Conservation (phyloP, 2,888 invertebrate genomes). For the Drosophila pseudotakahashii region DNA sequence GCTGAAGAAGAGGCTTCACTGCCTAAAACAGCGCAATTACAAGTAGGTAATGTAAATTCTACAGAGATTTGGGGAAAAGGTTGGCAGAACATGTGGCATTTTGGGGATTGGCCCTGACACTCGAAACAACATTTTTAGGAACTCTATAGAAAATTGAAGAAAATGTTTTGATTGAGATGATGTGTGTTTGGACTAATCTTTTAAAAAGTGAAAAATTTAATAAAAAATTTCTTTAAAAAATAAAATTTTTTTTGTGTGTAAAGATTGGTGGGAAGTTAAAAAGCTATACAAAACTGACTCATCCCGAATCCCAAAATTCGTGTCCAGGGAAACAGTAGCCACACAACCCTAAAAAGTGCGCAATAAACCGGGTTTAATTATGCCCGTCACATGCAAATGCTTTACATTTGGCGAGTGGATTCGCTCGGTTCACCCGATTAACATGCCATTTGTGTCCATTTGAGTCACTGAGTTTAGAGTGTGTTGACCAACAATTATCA, state of each 20-base stretch:
- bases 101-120: slow-evolving; percentile 6
- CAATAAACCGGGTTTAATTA: slow-evolving; percentile 65
- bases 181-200: too few relatives aligned
- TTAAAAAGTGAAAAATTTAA: too few relatives aligned
- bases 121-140: background rate
- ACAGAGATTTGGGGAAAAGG: background rate
- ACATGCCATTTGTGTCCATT: slow-evolving; percentile 50
- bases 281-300: slow-evolving; percentile 25
- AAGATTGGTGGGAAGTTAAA: background rate
- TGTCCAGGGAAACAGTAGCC: slow-evolving; percentile 54
- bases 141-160: too few relatives aligned
- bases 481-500: slow-evolving; percentile 60
- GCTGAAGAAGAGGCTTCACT: slow-evolving; percentile 11
- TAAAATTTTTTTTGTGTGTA: slow-evolving; percentile 1
- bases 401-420: slow-evolving; percentile 58
- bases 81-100: slow-evolving; percentile 13
- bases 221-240: background rate
- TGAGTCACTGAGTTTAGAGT: slow-evolving; percentile 32
- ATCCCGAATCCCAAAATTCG: slow-evolving; percentile 13
- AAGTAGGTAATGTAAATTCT: slow-evolving; percentile 18
- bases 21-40: slow-evolving; percentile 33
- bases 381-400: slow-evolving; percentile 73
- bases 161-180: too few relatives aligned
- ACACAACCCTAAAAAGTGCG: slow-evolving; percentile 59
- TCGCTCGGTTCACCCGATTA: slow-evolving; percentile 29